phyloP scores from a whole-genome alignment of 2,113 vertebrate genomes.

The Podarcis raffonei region DNA sequence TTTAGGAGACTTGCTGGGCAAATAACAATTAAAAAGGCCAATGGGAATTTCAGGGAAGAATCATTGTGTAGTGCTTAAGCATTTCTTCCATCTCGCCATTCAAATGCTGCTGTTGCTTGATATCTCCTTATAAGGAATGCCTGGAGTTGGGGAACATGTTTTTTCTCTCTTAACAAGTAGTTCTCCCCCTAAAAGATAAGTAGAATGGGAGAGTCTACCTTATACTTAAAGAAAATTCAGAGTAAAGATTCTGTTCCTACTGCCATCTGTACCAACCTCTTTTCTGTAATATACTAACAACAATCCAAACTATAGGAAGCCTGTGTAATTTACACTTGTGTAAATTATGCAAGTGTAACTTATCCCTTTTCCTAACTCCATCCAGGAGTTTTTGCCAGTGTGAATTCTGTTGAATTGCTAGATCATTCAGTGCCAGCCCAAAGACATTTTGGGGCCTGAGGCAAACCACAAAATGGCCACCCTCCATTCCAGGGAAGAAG shows the following conservation, averaged over 20 bases:
- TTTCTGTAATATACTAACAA: neutral
- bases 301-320: too few species aligned
- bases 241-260: neutral
- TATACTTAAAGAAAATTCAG: neutral
- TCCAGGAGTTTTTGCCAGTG: too few species aligned
- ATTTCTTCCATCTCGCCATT: neutral
- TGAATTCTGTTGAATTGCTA: too few species aligned
- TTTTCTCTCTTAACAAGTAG: neutral
- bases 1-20: neutral
- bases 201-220: neutral
- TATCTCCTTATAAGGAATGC: neutral
- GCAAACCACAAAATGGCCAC: too few species aligned
- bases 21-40: too few species aligned
- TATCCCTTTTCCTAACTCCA: too few species aligned
- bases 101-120: neutral
- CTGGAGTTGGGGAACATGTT: too few species aligned
- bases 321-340: too few species aligned
- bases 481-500: too few species aligned
- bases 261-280: neutral
- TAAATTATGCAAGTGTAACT: too few species aligned
- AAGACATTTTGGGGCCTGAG: too few species aligned
- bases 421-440: too few species aligned
- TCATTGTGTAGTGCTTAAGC: neutral
- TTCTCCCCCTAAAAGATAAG: neutral
- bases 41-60: neutral